Percentiles rank a stretch among this genome's conserved stretches.
phyloP scores from a whole-genome alignment of 2,113 vertebrate species.

The Cervus canadensis region DNA sequence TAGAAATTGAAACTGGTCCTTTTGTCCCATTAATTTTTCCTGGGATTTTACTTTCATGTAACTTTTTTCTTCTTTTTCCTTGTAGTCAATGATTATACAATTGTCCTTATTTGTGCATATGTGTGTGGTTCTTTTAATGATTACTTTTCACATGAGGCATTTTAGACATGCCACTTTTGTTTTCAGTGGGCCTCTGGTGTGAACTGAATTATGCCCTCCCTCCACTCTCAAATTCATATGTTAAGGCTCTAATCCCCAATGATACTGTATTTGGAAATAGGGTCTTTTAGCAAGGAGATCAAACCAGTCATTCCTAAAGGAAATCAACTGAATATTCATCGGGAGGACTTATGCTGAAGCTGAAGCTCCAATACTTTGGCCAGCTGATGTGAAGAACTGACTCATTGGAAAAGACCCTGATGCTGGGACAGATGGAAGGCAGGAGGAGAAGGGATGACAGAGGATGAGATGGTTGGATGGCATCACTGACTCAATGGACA shows the following conservation, averaged over 20 bases:
- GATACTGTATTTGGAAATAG: not conserved
- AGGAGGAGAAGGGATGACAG: not conserved
- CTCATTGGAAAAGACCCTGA: not conserved
- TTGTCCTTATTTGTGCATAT: not conserved
- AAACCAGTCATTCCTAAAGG: not conserved
- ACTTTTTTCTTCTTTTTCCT: not conserved
- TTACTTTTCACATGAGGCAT: not conserved
- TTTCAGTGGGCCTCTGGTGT: not conserved
- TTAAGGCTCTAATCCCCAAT: not conserved
- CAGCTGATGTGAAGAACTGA: not conserved
- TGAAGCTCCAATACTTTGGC: not conserved
- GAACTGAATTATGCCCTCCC: not conserved
- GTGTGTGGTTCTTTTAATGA: not conserved
- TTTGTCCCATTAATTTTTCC: not conserved
- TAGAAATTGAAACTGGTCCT: not conserved
- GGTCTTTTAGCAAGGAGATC: not conserved
- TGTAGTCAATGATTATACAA: not conserved
- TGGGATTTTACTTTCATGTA: not conserved
- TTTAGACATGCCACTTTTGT: not conserved
- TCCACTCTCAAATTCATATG: no score
- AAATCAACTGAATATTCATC: not conserved
- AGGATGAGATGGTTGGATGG: not conserved
- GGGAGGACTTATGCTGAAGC: not conserved
- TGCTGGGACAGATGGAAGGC: not conserved
- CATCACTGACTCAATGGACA: accelerated